A percentile compares a stretch with the other conserved stretches of the same genome.
Evolutionary conservation across 2,888 invertebrate species (phyloP).

Genomic region (Abrostola triplasia): DNA sequence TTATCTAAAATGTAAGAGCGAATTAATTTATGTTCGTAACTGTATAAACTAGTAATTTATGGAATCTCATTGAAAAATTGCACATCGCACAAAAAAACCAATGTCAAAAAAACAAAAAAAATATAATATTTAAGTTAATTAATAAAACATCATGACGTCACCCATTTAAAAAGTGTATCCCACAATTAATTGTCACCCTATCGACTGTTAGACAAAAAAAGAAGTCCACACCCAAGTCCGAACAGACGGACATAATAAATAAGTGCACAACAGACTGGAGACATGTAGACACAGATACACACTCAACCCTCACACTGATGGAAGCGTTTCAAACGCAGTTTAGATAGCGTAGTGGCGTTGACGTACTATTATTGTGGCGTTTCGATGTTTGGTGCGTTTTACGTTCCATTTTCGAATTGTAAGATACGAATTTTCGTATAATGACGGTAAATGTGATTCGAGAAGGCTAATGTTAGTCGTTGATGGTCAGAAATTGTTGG

Average conservation of each 20-base stretch:
- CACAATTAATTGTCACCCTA: slow-evolving; percentile 10
- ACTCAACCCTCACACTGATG: slow-evolving; percentile 84
- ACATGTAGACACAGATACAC: slow-evolving; percentile 75
- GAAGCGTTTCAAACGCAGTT: slow-evolving; percentile 87
- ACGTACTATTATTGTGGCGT: slow-evolving; percentile 82
- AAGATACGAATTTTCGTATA: slow-evolving; percentile 56
- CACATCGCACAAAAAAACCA: no score
- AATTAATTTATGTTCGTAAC: no score
- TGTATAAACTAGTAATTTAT: no score
- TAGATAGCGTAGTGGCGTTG: slow-evolving; percentile 85
- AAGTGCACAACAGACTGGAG: slow-evolving; percentile 35
- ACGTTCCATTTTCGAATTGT: slow-evolving; percentile 39
- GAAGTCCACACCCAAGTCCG: slow-evolving; percentile 26
- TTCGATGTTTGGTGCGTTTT: slow-evolving; percentile 48
- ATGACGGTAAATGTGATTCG: slow-evolving; percentile 32
- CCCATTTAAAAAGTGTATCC: background rate
- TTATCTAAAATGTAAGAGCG: background rate
- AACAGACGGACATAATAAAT: slow-evolving; percentile 44
- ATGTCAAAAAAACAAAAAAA: background rate
- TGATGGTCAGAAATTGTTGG: slow-evolving; percentile 25
- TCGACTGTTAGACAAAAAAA: slow-evolving; percentile 21
- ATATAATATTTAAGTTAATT: background rate
- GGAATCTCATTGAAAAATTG: no score
- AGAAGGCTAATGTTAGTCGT: slow-evolving; percentile 38
- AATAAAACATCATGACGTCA: background rate